These are phyloP conservation scores for Heliconius hermathena DNA, from an alignment of 1,140 invertebrate genomes.

Conservation along the genomic window DNA sequence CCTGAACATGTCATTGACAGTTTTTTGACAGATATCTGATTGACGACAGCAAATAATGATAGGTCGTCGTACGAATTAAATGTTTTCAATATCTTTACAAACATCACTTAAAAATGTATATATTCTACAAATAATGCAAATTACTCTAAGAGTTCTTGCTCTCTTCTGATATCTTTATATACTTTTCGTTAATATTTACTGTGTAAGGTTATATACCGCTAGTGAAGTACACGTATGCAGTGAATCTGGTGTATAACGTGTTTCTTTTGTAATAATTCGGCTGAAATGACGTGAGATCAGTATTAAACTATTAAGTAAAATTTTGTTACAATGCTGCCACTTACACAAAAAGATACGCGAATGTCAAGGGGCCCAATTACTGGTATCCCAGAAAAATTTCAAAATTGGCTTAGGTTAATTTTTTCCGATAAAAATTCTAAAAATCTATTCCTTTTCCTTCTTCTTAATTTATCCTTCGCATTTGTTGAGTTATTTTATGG, in stretches of 20 bases:
- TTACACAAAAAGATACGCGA: slow-evolving; percentile 89
- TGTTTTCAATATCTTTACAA: slow-evolving; percentile 33
- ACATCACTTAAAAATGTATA: slow-evolving; percentile 47
- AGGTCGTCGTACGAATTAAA: slow-evolving; percentile 44
- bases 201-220: slow-evolving; percentile 66
- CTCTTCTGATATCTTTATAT: slow-evolving; percentile 38
- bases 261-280: slow-evolving; percentile 51
- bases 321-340: slow-evolving; percentile 85
- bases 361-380: slow-evolving; percentile 80
- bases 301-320: slow-evolving; percentile 35
- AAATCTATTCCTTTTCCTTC: slow-evolving; percentile 96
- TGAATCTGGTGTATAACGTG: slow-evolving; percentile 54
- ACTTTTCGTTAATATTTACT: slow-evolving; percentile 29
- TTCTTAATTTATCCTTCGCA: slow-evolving; percentile 97
- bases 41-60: slow-evolving; percentile 35
- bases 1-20: slow-evolving; percentile 14
- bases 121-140: slow-evolving; percentile 46
- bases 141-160: slow-evolving; percentile 35
- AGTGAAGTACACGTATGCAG: slow-evolving; percentile 78
- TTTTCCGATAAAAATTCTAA: slow-evolving; percentile 96
- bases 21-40: slow-evolving; percentile 20
- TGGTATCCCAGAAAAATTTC: slow-evolving; percentile 87
- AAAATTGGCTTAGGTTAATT: slow-evolving; percentile 92
- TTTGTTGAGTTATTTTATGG: slow-evolving; percentile 98
- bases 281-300: slow-evolving; percentile 70